Evolutionary conservation across 2,797 vertebrate species (phyloP).

Genomic region (Lepus oiostolus): DNA sequence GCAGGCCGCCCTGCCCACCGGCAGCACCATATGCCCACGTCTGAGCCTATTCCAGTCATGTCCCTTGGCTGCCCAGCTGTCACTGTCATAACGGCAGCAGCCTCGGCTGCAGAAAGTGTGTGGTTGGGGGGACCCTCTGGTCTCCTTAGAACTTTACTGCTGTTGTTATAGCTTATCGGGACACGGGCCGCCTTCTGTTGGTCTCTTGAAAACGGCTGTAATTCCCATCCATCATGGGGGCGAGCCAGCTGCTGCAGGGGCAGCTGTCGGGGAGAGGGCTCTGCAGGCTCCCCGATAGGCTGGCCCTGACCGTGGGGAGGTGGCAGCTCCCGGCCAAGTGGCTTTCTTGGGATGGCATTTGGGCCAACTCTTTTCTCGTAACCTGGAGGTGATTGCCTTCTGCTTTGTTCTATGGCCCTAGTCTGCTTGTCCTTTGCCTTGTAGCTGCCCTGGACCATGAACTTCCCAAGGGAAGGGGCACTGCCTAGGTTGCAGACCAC

Average conservation of each 20-base stretch:
- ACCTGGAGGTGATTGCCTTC: neutral
- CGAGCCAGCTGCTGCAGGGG: slow-evolving; percentile 87
- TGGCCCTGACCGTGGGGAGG: slow-evolving; percentile 86
- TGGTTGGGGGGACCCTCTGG: slow-evolving; percentile 86
- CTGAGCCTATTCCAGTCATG: slow-evolving; percentile 88
- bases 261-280: slow-evolving; percentile 78
- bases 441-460: neutral
- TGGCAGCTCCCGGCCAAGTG: slow-evolving; percentile 77
- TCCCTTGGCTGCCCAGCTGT: slow-evolving; percentile 88
- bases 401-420: neutral
- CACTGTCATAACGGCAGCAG: slow-evolving; percentile 87
- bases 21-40: slow-evolving; percentile 86
- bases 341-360: slow-evolving; percentile 46
- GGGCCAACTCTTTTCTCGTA: neutral
- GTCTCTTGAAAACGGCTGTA: slow-evolving; percentile 89
- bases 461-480: neutral
- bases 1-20: slow-evolving; percentile 74
- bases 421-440: neutral
- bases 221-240: slow-evolving; percentile 89
- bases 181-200: slow-evolving; percentile 89
- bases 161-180: slow-evolving; percentile 90
- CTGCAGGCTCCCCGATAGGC: slow-evolving; percentile 66
- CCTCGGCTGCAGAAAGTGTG: slow-evolving; percentile 83
- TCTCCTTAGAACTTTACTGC: slow-evolving; percentile 90
- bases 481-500: fast-evolving